phyloP scores from a whole-genome alignment of 2,113 vertebrate species.

The Lynx canadensis region DNA sequence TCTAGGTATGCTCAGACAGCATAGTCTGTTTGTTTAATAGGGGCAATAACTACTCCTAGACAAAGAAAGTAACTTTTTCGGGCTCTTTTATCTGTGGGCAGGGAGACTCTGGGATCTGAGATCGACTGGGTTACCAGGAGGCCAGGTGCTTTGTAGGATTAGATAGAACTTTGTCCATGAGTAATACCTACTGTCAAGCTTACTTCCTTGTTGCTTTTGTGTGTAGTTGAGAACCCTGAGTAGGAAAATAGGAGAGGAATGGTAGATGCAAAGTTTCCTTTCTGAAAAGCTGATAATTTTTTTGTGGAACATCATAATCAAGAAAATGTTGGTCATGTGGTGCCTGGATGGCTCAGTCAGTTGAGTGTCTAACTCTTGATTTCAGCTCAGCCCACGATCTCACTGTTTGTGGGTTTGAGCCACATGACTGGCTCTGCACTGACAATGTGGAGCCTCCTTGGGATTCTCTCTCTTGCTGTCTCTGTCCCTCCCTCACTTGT shows the following conservation, averaged over 20 bases:
- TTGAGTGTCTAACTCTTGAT: too few species aligned
- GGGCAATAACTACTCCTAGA: background rate
- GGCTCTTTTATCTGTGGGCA: background rate
- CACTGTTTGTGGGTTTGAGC: too few species aligned
- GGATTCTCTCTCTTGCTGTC: too few species aligned
- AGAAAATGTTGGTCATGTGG: background rate
- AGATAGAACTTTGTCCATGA: background rate
- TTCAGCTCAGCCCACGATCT: too few species aligned
- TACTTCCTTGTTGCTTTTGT: background rate
- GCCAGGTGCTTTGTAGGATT: background rate
- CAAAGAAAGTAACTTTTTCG: background rate
- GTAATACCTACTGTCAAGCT: background rate
- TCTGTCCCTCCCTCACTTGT: too few species aligned
- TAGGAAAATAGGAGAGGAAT: background rate
- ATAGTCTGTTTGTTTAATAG: background rate
- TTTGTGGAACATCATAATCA: background rate
- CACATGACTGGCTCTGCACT: too few species aligned
- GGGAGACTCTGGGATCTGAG: background rate
- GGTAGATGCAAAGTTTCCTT: background rate
- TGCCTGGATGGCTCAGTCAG: too few species aligned
- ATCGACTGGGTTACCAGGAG: background rate
- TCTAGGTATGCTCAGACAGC: background rate
- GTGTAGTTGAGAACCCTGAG: background rate
- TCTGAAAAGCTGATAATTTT: background rate
- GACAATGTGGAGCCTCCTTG: too few species aligned